Percentiles rank a stretch among this genome's conserved stretches.
Evolutionary conservation across 1,140 invertebrate species (phyloP).

Genomic region (Formica exsecta): DNA sequence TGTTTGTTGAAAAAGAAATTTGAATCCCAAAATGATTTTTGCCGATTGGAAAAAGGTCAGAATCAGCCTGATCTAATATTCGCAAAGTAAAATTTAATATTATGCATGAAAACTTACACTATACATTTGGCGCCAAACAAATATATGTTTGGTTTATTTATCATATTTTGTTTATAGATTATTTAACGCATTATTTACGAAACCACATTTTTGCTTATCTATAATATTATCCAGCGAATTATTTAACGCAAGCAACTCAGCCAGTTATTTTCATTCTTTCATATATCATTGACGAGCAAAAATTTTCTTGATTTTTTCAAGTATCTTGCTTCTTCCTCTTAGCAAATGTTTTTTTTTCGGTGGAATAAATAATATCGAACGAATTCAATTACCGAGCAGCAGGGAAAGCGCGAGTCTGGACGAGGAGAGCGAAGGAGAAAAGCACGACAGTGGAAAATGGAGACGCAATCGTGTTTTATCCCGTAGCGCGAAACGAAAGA

Average conservation of each 20-base stretch:
- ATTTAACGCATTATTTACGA: too few relatives aligned
- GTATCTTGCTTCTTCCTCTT: not conserved
- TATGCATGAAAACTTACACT: not conserved
- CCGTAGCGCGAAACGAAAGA: constrained; percentile 76
- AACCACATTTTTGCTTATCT: too few relatives aligned
- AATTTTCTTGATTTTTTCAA: not conserved
- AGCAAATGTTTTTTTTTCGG: not conserved
- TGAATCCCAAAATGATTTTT: not conserved
- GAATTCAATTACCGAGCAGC: not conserved
- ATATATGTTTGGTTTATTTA: not conserved
- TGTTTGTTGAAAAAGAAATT: not conserved
- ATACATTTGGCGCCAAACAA: not conserved
- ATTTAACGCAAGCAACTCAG: not conserved
- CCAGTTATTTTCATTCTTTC: not conserved
- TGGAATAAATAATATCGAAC: constrained; percentile 5
- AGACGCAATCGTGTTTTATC: not conserved
- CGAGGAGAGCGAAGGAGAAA: constrained; percentile 28
- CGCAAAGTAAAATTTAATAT: not conserved
- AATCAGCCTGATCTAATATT: not conserved
- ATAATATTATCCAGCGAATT: too few relatives aligned
- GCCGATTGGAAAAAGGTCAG: not conserved
- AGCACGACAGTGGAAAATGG: constrained; percentile 13
- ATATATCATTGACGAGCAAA: not conserved
- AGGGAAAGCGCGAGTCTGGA: constrained; percentile 22
- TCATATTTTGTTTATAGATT: not conserved